phyloP scores from a whole-genome alignment of 2,113 vertebrate genomes.

The Thunnus thynnus region DNA sequence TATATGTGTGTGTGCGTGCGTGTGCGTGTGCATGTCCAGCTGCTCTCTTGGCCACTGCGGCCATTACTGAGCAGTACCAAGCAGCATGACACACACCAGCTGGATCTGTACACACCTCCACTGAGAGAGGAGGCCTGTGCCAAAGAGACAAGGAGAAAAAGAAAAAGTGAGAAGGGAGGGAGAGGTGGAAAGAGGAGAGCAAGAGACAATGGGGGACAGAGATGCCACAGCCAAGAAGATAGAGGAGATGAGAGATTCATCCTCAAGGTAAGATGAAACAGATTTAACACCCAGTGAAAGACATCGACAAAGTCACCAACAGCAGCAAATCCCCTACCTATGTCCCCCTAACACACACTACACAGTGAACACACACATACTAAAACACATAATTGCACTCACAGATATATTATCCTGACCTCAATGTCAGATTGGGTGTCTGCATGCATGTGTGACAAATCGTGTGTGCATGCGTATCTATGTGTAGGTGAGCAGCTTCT shows the following conservation, averaged over 20 bases:
- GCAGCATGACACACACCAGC: slow-evolving; percentile 82
- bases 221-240: slow-evolving; percentile 39
- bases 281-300: slow-evolving; percentile 25
- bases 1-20: neutral
- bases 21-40: slow-evolving; percentile 66
- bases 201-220: slow-evolving; percentile 38
- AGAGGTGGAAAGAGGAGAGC: neutral
- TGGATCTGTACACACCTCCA: slow-evolving; percentile 75
- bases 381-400: slow-evolving; percentile 33
- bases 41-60: slow-evolving; percentile 77
- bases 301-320: slow-evolving; percentile 39
- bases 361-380: slow-evolving; percentile 5
- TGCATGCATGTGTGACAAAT: slow-evolving; percentile 21
- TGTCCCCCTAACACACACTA: neutral
- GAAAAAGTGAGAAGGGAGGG: slow-evolving; percentile 16
- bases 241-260: slow-evolving; percentile 41
- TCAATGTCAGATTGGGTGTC: slow-evolving; percentile 33
- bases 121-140: slow-evolving; percentile 67
- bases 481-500: slow-evolving; percentile 8
- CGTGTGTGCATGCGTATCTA: neutral
- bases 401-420: slow-evolving; percentile 40
- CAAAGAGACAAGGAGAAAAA: slow-evolving; percentile 64
- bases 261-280: slow-evolving; percentile 46
- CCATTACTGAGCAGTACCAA: slow-evolving; percentile 75
- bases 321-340: neutral